phyloP scores from a whole-genome alignment of 2,113 vertebrate genomes.

The Lamprotornis superbus region DNA sequence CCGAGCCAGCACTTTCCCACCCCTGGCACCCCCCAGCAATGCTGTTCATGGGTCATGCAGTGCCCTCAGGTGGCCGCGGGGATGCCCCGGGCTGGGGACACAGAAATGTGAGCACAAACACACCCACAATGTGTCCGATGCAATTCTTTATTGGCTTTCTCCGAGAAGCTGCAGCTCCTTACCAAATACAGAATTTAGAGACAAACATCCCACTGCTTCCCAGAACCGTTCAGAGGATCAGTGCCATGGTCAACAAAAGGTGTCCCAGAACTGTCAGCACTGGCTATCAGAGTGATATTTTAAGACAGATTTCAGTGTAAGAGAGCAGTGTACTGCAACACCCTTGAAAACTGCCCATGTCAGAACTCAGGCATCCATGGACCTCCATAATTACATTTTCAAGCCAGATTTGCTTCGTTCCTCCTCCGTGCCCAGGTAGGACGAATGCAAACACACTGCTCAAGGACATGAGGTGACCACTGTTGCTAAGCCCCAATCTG shows the following conservation, averaged over 20 bases:
- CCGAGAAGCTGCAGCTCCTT: neutral
- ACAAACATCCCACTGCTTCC: rapidly evolving
- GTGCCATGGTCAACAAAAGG: rapidly evolving
- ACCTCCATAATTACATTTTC: neutral
- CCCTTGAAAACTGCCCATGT: rapidly evolving
- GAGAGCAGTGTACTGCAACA: neutral
- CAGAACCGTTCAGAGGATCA: rapidly evolving
- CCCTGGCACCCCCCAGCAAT: neutral
- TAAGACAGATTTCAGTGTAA: neutral
- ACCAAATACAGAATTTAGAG: rapidly evolving
- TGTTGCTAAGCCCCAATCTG: neutral
- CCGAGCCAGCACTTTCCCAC: neutral
- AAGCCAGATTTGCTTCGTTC: neutral
- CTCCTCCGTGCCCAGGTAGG: neutral
- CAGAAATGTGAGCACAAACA: rapidly evolving
- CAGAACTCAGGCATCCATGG: rapidly evolving
- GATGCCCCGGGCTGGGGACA: rapidly evolving
- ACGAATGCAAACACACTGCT: neutral
- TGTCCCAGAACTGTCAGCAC: neutral
- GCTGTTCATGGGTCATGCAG: neutral
- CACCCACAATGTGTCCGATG: rapidly evolving
- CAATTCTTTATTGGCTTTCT: neutral
- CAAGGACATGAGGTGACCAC: neutral
- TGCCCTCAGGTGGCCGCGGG: neutral
- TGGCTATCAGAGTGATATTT: neutral